phyloP scores from a whole-genome alignment of 2,113 vertebrate genomes.

The Cacatua alba region DNA sequence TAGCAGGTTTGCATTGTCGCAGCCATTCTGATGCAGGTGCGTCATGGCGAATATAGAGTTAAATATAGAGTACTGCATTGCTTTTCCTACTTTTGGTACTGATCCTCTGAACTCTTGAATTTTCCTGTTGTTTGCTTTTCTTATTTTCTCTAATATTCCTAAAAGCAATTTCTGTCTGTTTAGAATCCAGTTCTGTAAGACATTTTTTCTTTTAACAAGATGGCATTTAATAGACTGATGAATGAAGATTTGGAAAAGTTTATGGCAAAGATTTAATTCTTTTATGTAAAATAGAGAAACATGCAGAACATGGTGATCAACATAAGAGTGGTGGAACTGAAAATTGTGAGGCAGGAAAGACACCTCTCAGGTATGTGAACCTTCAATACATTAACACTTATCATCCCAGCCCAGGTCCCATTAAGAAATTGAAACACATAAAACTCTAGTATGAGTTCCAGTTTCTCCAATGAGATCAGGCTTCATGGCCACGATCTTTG shows the following conservation, averaged over 20 bases:
- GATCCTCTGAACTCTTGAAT: conserved; percentile 24
- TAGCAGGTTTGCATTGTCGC: conserved; percentile 38
- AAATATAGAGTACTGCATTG: conserved; percentile 4
- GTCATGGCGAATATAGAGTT: conserved; percentile 48
- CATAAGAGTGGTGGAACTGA: background rate
- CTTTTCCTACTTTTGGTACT: conserved; percentile 23
- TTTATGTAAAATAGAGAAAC: background rate
- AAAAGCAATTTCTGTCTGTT: conserved; percentile 1
- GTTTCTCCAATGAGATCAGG: background rate
- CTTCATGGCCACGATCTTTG: background rate
- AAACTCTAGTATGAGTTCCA: background rate
- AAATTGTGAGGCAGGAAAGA: background rate
- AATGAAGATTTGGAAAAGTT: background rate
- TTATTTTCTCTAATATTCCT: conserved; percentile 13
- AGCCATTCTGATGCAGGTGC: conserved; percentile 44
- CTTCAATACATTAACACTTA: background rate
- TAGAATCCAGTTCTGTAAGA: background rate
- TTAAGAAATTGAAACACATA: background rate
- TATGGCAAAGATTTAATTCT: background rate
- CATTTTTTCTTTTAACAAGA: background rate
- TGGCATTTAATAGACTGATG: background rate
- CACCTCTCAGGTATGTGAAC: background rate
- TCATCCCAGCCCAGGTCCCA: background rate
- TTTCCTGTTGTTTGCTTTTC: background rate
- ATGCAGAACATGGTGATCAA: background rate